phyloP scores from a whole-genome alignment of 1,140 invertebrate species.

The Drosophila kepulauana region DNA sequence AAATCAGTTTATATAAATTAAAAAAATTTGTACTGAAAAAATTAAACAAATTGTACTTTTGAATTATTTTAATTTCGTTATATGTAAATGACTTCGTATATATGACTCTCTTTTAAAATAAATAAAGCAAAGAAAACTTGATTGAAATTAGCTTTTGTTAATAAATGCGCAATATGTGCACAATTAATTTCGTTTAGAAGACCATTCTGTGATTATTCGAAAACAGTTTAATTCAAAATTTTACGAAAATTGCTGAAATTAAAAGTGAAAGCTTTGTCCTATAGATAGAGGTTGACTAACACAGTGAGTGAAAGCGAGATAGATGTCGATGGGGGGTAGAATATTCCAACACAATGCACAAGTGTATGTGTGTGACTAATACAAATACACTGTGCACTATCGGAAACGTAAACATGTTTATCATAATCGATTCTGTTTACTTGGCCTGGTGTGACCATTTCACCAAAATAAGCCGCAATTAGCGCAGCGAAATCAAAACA shows the following conservation, averaged over 20 bases:
- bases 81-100: too few species aligned
- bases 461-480: slow-evolving; percentile 51
- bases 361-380: not conserved
- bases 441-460: slow-evolving; percentile 45
- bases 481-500: slow-evolving; percentile 45
- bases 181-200: too few species aligned
- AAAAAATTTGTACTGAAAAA: too few species aligned
- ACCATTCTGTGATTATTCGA: not conserved
- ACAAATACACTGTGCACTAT: not conserved
- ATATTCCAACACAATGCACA: not conserved
- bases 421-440: slow-evolving; percentile 58
- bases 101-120: not conserved
- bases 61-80: too few species aligned
- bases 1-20: too few species aligned
- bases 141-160: too few species aligned
- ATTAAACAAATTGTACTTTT: too few species aligned
- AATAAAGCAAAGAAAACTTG: too few species aligned
- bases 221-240: not conserved
- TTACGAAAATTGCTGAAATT: not conserved
- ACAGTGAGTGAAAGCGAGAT: not conserved
- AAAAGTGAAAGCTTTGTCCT: not conserved
- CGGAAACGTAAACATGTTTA: slow-evolving; percentile 67
- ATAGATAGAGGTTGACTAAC: not conserved
- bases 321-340: not conserved
- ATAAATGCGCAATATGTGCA: too few species aligned